phyloP scores from a whole-genome alignment of 1,140 invertebrate species.

The Leucophenga varia region DNA sequence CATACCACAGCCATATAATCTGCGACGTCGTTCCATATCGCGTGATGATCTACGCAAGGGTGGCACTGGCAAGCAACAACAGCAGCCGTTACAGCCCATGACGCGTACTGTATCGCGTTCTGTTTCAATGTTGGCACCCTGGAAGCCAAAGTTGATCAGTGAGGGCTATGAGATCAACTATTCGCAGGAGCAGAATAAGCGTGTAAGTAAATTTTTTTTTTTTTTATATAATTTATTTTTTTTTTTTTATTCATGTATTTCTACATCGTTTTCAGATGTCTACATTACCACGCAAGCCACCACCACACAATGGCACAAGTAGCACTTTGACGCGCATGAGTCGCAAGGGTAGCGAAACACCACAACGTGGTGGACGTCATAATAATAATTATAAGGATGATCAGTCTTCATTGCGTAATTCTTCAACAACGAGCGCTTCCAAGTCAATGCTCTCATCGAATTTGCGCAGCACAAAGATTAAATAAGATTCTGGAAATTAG shows the following conservation, averaged over 20 bases:
- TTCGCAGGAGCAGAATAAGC: conserved; percentile 65
- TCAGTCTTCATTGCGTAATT: conserved; percentile 28
- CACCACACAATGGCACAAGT: conserved; percentile 33
- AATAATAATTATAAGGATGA: conserved; percentile 42
- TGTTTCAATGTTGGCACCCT: conserved; percentile 79
- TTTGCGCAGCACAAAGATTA: conserved; percentile 43
- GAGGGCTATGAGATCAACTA: conserved; percentile 79
- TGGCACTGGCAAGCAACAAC: conserved; percentile 44
- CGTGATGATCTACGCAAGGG: conserved; percentile 69
- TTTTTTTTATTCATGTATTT: neutral
- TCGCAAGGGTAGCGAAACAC: conserved; percentile 25
- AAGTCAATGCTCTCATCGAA: conserved; percentile 44
- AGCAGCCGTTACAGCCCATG: conserved; percentile 63
- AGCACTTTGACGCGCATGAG: conserved; percentile 36
- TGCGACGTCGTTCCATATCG: conserved; percentile 57
- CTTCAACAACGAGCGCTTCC: conserved; percentile 33
- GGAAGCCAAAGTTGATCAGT: conserved; percentile 72
- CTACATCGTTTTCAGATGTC: conserved; percentile 23
- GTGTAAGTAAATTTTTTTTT: conserved; percentile 32
- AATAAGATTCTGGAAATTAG: conserved; percentile 17
- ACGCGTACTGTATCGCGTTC: conserved; percentile 76
- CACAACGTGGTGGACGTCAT: conserved; percentile 16
- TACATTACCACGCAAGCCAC: conserved; percentile 45
- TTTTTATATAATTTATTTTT: neutral
- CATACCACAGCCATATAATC: conserved; percentile 55